Percentiles rank a stretch among this genome's conserved stretches.
These are phyloP conservation scores for Augochlorella aurata DNA, from an alignment of 2,888 invertebrate species.

Conservation along the genomic window DNA sequence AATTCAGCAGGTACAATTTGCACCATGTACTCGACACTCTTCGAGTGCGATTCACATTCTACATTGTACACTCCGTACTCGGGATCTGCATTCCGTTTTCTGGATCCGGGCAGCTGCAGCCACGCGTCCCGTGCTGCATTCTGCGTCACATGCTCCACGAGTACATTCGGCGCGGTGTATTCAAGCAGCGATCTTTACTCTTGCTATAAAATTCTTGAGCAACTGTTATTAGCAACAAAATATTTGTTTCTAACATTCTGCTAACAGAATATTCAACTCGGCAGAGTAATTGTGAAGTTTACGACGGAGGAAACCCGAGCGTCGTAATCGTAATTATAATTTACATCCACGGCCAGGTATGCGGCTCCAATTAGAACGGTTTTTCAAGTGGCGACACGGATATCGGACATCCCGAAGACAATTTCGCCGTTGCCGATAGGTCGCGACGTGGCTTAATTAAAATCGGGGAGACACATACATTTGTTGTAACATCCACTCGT, in stretches of 20 bases:
- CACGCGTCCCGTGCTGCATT: background rate
- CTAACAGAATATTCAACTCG: background rate
- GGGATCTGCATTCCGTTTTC: background rate
- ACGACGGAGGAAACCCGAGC: background rate
- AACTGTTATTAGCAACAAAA: background rate
- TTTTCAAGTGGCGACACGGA: background rate
- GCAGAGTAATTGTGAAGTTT: background rate
- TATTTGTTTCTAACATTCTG: no score
- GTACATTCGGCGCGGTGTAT: background rate
- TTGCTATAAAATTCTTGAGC: background rate
- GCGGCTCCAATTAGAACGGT: background rate
- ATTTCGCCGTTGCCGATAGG: background rate
- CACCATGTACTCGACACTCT: background rate
- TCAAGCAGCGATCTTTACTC: background rate
- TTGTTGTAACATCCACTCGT: conserved; percentile 7
- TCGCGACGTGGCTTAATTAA: background rate
- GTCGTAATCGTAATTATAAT: background rate
- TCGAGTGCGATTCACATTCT: background rate
- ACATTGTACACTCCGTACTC: background rate
- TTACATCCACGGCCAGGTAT: background rate
- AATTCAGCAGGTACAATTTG: background rate
- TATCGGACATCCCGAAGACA: background rate
- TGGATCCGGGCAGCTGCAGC: background rate
- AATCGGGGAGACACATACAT: background rate
- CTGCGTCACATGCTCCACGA: background rate